phyloP scores from a whole-genome alignment of 2,888 invertebrate species.

The Caradrina clavipalpis region DNA sequence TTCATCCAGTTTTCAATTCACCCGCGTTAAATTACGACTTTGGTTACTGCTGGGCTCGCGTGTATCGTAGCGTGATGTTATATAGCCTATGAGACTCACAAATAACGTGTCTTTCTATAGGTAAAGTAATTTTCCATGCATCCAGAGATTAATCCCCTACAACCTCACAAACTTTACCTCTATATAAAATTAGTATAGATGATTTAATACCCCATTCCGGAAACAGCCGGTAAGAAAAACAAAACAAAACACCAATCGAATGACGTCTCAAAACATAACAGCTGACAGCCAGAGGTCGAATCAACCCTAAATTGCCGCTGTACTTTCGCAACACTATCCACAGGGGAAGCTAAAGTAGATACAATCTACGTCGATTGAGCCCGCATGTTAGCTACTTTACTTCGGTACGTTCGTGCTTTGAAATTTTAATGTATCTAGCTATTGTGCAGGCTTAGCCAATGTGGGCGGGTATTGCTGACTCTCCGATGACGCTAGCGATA shows the following conservation, averaged over 20 bases:
- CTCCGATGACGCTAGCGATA: constrained; percentile 34
- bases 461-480: constrained; percentile 12
- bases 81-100: too few species aligned
- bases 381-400: constrained; percentile 57
- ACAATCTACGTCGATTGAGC: constrained; percentile 51
- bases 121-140: too few species aligned
- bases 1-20: too few species aligned
- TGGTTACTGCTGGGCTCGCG: too few species aligned
- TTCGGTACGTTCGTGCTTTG: constrained; percentile 58
- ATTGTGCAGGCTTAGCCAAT: constrained; percentile 37
- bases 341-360: constrained; percentile 40
- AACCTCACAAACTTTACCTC: too few species aligned
- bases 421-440: constrained; percentile 53
- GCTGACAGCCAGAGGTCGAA: constrained; percentile 25
- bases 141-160: too few species aligned
- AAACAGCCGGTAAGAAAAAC: neutral
- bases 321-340: constrained; percentile 22
- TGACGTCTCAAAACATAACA: constrained; percentile 2
- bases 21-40: too few species aligned
- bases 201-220: neutral
- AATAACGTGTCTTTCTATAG: too few species aligned
- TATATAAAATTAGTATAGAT: too few species aligned
- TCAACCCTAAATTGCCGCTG: constrained; percentile 27
- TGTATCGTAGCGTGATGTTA: too few species aligned
- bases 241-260: neutral